Evolutionary conservation across 2,888 invertebrate genomes (phyloP).

Genomic region (Cephalotes varians): DNA sequence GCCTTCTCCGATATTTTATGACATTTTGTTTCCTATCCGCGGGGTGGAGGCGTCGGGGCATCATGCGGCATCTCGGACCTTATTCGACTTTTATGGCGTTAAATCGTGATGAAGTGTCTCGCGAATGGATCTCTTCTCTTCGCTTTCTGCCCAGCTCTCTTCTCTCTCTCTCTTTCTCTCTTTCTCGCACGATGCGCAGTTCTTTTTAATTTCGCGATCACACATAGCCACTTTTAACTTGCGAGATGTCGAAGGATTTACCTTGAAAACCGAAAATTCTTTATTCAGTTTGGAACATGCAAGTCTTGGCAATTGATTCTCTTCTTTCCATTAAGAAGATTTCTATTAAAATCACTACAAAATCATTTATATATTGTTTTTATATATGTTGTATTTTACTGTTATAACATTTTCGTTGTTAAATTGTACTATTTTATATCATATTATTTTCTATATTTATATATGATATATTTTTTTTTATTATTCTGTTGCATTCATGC

Average conservation of each 20-base stretch:
- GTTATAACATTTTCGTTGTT: too few species aligned
- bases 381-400: too few species aligned
- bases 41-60: conserved; percentile 68
- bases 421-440: background rate
- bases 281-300: background rate
- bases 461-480: background rate
- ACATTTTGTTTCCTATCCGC: conserved; percentile 83
- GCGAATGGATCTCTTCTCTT: conserved; percentile 67
- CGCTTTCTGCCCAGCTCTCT: conserved; percentile 63
- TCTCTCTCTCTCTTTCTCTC: conserved; percentile 68
- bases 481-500: too few species aligned
- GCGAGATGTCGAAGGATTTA: conserved; percentile 25
- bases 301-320: background rate
- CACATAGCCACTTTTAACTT: conserved; percentile 61
- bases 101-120: conserved; percentile 78
- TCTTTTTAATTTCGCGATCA: background rate
- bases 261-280: background rate
- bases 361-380: background rate
- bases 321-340: background rate
- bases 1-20: conserved; percentile 79
- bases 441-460: background rate
- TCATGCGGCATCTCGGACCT: conserved; percentile 72
- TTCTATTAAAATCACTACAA: background rate
- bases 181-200: conserved; percentile 58
- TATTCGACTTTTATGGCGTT: conserved; percentile 80